Conservation (phyloP, 1,140 invertebrate genomes). For the Ceratosolen fusciceps region DNA sequence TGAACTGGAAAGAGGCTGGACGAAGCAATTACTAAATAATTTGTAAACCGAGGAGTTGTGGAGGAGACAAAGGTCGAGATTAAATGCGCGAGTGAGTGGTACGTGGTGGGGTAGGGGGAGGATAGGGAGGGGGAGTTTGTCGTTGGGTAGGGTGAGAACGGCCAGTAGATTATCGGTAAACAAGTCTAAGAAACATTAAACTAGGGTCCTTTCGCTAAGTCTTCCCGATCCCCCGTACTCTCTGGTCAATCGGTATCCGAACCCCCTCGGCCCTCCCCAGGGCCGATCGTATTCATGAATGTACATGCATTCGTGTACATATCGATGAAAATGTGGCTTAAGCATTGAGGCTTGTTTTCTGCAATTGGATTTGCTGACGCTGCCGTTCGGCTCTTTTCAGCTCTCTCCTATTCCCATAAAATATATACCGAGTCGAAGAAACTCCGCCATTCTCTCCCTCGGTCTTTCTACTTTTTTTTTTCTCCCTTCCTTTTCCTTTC, state of each 20-base stretch:
- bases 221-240: constrained; percentile 45
- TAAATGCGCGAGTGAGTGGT: too few species aligned
- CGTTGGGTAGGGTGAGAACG: neutral
- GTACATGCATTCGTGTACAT: neutral
- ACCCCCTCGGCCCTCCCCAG: too few species aligned
- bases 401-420: constrained; percentile 56
- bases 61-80: too few species aligned
- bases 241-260: constrained; percentile 63
- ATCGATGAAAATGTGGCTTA: constrained; percentile 25
- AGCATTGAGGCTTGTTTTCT: constrained; percentile 54
- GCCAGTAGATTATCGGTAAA: constrained; percentile 59
- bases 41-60: too few species aligned
- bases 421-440: constrained; percentile 43
- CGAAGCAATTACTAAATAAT: too few species aligned
- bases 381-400: constrained; percentile 52
- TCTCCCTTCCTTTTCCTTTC: neutral
- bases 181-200: constrained; percentile 62
- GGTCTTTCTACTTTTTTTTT: neutral
- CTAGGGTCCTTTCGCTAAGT: constrained; percentile 61
- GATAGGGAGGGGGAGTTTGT: too few species aligned
- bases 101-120: too few species aligned
- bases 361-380: constrained; percentile 62
- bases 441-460: neutral
- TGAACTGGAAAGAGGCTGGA: too few species aligned
- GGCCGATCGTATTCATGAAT: constrained; percentile 15